phyloP scores from a whole-genome alignment of 2,888 invertebrate genomes.

The Lordiphosa fenestrarum region DNA sequence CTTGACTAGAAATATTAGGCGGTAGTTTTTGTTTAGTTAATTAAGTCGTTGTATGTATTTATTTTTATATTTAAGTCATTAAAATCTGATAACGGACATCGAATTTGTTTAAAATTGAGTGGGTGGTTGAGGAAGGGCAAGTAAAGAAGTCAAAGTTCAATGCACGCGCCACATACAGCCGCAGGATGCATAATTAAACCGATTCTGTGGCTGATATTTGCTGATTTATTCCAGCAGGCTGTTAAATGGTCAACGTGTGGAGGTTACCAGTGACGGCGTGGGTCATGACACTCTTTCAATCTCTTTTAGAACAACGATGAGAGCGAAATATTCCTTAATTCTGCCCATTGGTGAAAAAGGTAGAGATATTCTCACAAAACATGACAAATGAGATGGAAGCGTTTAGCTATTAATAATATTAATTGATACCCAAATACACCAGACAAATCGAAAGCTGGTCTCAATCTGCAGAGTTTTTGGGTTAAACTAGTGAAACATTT shows the following conservation, averaged over 20 bases:
- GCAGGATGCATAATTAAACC: conserved; percentile 54
- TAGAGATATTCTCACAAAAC: no score
- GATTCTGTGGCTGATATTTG: conserved; percentile 21
- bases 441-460: no score
- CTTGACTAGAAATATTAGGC: conserved; percentile 16
- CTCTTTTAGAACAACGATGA: no score
- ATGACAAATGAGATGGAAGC: no score
- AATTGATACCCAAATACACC: no score
- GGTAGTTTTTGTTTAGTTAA: conserved; percentile 10
- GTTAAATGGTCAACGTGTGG: no score
- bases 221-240: conserved; percentile 23
- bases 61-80: conserved; percentile 25
- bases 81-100: conserved; percentile 15
- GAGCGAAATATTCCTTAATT: no score
- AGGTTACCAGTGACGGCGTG: conserved; percentile 1
- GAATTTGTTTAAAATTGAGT: conserved; percentile 27
- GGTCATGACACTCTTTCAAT: background rate
- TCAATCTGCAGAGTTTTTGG: no score
- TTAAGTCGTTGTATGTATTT: conserved; percentile 24
- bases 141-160: conserved; percentile 52
- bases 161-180: conserved; percentile 32
- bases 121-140: background rate
- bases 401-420: no score
- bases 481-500: no score
- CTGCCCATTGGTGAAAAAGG: no score